Base-by-base conservation (phyloP, 2,797 vertebrate species). In the Rachycentron canadum region DNA sequence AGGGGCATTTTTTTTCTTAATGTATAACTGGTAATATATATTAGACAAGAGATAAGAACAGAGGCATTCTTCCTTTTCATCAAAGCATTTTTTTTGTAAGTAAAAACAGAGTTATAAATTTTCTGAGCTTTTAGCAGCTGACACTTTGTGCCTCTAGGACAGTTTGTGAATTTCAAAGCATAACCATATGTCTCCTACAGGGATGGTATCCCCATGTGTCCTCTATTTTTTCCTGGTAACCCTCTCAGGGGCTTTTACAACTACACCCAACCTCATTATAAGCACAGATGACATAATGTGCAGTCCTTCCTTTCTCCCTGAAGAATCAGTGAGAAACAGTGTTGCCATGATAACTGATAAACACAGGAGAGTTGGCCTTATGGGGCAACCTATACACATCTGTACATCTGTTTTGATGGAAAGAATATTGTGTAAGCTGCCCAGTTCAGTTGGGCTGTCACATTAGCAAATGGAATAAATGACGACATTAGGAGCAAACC, bases 151-250 rank as follows among this genome's bases (percentile, higher is more conserved):
- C 66, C 78, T 83, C 63, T 73, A 76, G 79, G 79, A 69, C 57
- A 86, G 71, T 90, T 89, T 79, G 64, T 81, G 79, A 85, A 79
- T 82, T 89, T 87, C 80, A 82, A 73, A 80, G 70, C 68, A 58
- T 61, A 73, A 69, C 66, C 81, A 65, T 69, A 72, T 76, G 73
- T 76, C 57, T 85, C 75, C 82, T 65, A 52, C 65, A 62, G 78
- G 81, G 79, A 79, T 21, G 19, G 16, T 76, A 75, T 73, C 45
- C 86, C 85, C 80, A 53, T 26, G 60, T 62, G 86, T 56, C 32
- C 78, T 53, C 55, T 59, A 40, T 68, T 65, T 72, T 73, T 79
- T 68, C 66, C 61, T 13, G 12, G 34, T 52, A 53, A 75, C 34
- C 69, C 65, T 80, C 69, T 71, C 65, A 69, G 76, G 72, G 78